phyloP scores from a whole-genome alignment of 2,888 invertebrate species.

The Epiblema foenella region DNA sequence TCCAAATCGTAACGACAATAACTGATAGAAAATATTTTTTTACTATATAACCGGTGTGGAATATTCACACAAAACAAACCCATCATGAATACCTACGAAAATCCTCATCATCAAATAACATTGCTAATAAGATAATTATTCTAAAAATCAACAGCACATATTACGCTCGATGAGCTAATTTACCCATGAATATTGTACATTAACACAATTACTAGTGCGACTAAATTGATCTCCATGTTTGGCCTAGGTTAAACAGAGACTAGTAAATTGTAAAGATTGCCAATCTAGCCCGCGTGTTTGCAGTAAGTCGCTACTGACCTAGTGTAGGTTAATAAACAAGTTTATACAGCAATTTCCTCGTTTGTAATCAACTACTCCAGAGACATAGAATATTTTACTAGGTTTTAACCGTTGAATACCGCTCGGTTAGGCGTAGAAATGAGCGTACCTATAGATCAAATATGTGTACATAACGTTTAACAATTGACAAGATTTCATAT shows the following conservation, averaged over 20 bases:
- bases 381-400: slow-evolving; percentile 22
- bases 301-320: slow-evolving; percentile 23
- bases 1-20: too few relatives aligned
- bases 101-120: too few relatives aligned
- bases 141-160: slow-evolving; percentile 16
- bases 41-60: too few relatives aligned
- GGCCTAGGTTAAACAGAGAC: slow-evolving; percentile 18
- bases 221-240: slow-evolving; percentile 25
- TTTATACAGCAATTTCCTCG: slow-evolving; percentile 39
- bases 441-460: background rate
- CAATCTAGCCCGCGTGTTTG: slow-evolving; percentile 8
- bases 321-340: slow-evolving; percentile 37
- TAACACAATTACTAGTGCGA: slow-evolving; percentile 25
- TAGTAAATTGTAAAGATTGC: too few relatives aligned
- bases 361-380: slow-evolving; percentile 21
- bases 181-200: slow-evolving; percentile 8
- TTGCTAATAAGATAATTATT: background rate
- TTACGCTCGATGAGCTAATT: background rate
- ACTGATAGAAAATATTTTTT: too few relatives aligned
- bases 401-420: background rate
- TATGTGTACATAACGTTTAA: background rate
- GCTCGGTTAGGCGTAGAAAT: background rate
- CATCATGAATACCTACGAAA: too few relatives aligned
- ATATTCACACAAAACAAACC: too few relatives aligned
- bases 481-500: too few relatives aligned